Base-by-base conservation (phyloP, 2,113 vertebrate genomes). In the Riparia riparia region DNA sequence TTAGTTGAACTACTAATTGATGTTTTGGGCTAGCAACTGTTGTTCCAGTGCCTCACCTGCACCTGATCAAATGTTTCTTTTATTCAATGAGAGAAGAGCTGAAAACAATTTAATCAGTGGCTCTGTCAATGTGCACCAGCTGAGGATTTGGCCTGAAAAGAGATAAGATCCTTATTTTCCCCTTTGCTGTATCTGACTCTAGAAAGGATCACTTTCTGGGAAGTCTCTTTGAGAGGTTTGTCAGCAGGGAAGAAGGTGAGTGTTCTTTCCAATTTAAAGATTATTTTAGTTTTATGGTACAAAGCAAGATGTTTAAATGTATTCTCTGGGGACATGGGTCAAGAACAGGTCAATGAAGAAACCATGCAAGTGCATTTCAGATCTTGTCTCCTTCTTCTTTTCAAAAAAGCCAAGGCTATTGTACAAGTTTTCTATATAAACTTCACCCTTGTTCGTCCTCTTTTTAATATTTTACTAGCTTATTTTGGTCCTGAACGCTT, bases 21-120 rank as follows among this genome's bases (percentile, higher is more conserved):
- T 47, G 18, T 2, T 57, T 86, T 1, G 0, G 41, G 17, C 34
- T 81, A 66, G 26, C 1, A 2, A 24, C 51, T 44, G 32, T n/a
- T 81, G 22, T 53, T 74, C 31, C 44, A 41, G 37, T 39, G 49
- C 17, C 57, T 69, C 74, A 69, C 58, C 58, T 82, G 63, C 69
- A 76, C 47, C 49, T 49, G 24, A 58, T 85, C 49, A 89, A 71
- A 34, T 32, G 1, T 31, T 94, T 53, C 24, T 68, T 64, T 49
- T 82, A 85, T n/a, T 87, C 50, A 21, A 1, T 45, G 29, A 85
- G n/a, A 56, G 47, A 45, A 77, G 2, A 71, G 57, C 61, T 90
- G 66, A 26, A 83, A 77, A 44, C 25, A 34, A 22, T 53, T 79
- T 32, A 83, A 89, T 89, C 60, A 81, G 50, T 76, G 61, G 11